Conservation (phyloP, 1,140 invertebrate species). For the Achatina immaculata region DNA sequence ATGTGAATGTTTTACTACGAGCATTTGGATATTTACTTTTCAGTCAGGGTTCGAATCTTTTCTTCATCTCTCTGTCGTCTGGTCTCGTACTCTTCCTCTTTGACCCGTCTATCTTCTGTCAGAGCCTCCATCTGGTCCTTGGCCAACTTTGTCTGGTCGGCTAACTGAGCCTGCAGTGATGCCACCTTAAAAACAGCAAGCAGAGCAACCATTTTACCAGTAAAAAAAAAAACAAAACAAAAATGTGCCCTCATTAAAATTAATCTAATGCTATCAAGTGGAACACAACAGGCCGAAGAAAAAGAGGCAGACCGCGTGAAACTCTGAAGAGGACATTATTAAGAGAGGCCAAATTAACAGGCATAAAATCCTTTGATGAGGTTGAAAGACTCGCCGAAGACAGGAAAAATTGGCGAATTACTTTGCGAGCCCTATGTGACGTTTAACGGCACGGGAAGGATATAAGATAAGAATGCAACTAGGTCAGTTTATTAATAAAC, state of each 20-base stretch:
- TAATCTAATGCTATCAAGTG: no score
- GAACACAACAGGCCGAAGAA: no score
- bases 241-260: not conserved
- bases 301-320: no score
- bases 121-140: conserved; percentile 69
- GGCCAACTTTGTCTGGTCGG: conserved; percentile 68
- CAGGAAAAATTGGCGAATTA: no score
- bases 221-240: not conserved
- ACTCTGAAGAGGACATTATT: no score
- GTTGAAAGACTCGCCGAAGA: no score
- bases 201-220: not conserved
- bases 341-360: no score
- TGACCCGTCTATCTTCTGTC: conserved; percentile 67
- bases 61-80: conserved; percentile 67
- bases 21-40: no score
- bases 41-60: conserved; percentile 68
- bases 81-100: conserved; percentile 69
- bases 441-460: no score
- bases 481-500: not conserved
- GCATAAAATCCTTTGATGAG: no score
- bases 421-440: no score
- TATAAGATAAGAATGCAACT: not conserved
- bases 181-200: conserved; percentile 54
- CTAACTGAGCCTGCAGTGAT: conserved; percentile 68
- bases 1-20: no score